Conservation (phyloP, 2,888 invertebrate genomes). For the Stegana nigrithorax region DNA sequence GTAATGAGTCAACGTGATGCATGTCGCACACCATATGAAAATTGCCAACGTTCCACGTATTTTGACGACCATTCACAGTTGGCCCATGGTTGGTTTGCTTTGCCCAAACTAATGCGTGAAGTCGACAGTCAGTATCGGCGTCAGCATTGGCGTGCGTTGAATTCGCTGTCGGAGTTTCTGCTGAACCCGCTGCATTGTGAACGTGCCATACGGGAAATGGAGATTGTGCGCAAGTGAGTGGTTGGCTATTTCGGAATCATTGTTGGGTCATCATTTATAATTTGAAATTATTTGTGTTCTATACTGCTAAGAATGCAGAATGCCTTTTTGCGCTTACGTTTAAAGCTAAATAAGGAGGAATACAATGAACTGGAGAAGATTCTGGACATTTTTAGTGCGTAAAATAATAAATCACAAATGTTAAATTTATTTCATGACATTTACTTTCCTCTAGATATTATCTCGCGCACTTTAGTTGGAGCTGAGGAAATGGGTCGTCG, state of each 20-base stretch:
- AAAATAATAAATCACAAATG: background rate
- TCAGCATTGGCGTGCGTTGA: constrained; percentile 53
- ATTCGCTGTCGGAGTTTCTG: constrained; percentile 54
- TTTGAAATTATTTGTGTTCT: background rate
- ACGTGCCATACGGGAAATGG: constrained; percentile 51
- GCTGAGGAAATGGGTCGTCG: constrained; percentile 43
- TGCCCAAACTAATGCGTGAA: constrained; percentile 58
- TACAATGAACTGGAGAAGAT: constrained; percentile 40
- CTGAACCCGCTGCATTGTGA: constrained; percentile 54
- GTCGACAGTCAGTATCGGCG: constrained; percentile 46
- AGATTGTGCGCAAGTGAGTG: constrained; percentile 57
- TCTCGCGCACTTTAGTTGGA: constrained; percentile 48
- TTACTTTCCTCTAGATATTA: constrained; percentile 39
- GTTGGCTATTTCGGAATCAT: background rate
- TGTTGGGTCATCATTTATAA: too few relatives aligned
- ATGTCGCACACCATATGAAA: constrained; percentile 24
- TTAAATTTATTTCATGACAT: background rate
- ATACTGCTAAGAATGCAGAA: constrained; percentile 41
- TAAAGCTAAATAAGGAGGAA: constrained; percentile 29
- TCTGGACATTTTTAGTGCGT: constrained; percentile 45
- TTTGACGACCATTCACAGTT: constrained; percentile 50
- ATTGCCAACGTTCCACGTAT: constrained; percentile 42
- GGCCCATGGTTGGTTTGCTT: constrained; percentile 55
- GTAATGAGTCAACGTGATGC: constrained; percentile 27
- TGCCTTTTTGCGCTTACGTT: constrained; percentile 41